Evolutionary conservation across 2,888 invertebrate genomes (phyloP).

Genomic region (Micropterix aruncella): DNA sequence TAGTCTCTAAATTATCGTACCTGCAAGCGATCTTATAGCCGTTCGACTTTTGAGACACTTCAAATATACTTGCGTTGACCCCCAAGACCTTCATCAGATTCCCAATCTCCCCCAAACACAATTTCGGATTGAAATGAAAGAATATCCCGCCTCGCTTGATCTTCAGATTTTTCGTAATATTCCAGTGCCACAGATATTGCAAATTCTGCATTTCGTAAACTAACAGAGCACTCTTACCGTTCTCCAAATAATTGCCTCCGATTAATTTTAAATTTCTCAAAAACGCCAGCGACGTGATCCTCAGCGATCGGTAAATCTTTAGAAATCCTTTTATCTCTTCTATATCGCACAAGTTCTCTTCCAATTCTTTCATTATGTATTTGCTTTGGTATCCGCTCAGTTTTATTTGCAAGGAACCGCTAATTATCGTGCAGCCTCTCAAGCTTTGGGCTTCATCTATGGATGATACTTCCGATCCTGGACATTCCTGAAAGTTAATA

Average conservation of each 20-base stretch:
- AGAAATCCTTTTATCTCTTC: conserved; percentile 62
- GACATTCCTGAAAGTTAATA: conserved; percentile 46
- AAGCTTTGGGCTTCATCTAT: conserved; percentile 57
- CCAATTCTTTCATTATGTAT: conserved; percentile 47
- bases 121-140: conserved; percentile 70
- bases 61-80: conserved; percentile 41
- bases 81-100: conserved; percentile 32
- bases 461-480: conserved; percentile 48
- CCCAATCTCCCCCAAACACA: conserved; percentile 57
- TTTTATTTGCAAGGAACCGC: conserved; percentile 53
- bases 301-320: conserved; percentile 59
- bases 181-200: conserved; percentile 55
- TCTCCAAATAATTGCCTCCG: conserved; percentile 29
- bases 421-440: conserved; percentile 65
- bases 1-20: conserved; percentile 15
- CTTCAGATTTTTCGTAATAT: conserved; percentile 24
- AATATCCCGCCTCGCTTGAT: conserved; percentile 49
- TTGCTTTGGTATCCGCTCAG: not conserved
- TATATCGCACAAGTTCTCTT: conserved; percentile 54
- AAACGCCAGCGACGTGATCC: conserved; percentile 60
- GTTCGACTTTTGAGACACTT: conserved; percentile 61
- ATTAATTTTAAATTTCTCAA: conserved; percentile 54
- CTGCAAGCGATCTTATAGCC: conserved; percentile 70
- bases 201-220: conserved; percentile 65
- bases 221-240: conserved; percentile 32